A percentile compares a stretch with the other conserved stretches of the same genome.
Evolutionary conservation across 2,113 vertebrate species (phyloP).

Genomic region (Nothobranchius furzeri): DNA sequence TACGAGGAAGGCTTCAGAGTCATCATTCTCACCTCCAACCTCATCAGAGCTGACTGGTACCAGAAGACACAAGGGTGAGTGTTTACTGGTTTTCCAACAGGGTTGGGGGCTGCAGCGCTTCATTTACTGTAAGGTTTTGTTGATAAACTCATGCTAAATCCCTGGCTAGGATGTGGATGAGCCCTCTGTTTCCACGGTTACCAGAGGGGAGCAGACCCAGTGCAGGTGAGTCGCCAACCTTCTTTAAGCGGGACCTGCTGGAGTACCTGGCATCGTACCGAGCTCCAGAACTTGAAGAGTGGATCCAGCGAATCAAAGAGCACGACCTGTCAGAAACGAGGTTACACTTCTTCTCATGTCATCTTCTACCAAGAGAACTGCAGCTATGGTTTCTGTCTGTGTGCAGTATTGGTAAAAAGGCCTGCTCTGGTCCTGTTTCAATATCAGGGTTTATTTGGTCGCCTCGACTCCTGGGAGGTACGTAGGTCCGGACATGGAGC

Average conservation of each 20-base stretch:
- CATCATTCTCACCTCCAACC: slow-evolving; percentile 93
- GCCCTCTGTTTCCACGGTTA: slow-evolving; percentile 89
- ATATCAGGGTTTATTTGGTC: slow-evolving; percentile 88
- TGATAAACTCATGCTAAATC: not conserved
- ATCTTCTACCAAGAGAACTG: not conserved
- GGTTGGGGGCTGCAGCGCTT: not conserved
- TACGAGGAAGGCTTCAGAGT: slow-evolving; percentile 96
- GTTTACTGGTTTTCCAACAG: not conserved
- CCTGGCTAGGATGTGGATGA: slow-evolving; percentile 90
- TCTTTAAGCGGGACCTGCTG: slow-evolving; percentile 91
- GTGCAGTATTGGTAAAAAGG: not conserved
- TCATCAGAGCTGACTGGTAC: slow-evolving; percentile 94
- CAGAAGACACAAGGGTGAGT: slow-evolving; percentile 97
- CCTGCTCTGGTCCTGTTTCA: not conserved
- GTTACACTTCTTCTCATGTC: slow-evolving; percentile 58
- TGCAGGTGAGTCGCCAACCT: slow-evolving; percentile 88
- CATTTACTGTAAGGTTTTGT: not conserved
- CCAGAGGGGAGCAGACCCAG: slow-evolving; percentile 71
- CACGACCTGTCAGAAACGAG: slow-evolving; percentile 94
- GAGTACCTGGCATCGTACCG: slow-evolving; percentile 88
- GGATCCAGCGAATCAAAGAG: slow-evolving; percentile 86
- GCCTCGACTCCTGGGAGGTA: slow-evolving; percentile 93
- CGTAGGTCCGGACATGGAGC: slow-evolving; percentile 87
- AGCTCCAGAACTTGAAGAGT: slow-evolving; percentile 83
- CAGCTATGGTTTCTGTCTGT: not conserved